Evolutionary conservation across 2,888 invertebrate species (phyloP), one percentile per base, ranked within the genome.

Genomic region (Agriopis leucophaearia): DNA sequence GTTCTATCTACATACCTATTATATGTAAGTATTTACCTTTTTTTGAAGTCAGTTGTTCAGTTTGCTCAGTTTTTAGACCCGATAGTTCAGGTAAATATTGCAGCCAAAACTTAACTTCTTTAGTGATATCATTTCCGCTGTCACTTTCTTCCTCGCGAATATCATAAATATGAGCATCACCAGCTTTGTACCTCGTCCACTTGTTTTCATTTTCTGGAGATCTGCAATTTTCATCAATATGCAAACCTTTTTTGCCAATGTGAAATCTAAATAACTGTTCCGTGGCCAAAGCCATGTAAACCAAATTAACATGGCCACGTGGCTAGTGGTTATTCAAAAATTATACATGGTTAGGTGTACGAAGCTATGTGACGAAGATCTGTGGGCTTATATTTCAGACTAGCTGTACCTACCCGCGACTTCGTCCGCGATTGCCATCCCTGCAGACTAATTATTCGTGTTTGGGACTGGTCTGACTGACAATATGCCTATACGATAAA

Each of bases 131-230:
- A n/a, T 52, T 64, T 40, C 56, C 51, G 50, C 76, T 76, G 16
- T 71, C 69, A 42, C 64, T 72, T 35, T 65, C 71, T 36, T 69
- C 72, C 50, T 81, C 80, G 15, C 85, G 86, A 59, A 95, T 88
- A 72, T 94, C 88, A 79, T 94, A 92, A 55, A 95, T 88, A 71
- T 94, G 89, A 48, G 90, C 89, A 73, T 95, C 94, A 7, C 90
- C 89, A 13, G 88, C 80, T 73, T 90, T 94, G 79, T 96, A 96
- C 18, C 94, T 94, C 71, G 91, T 88, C 96, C 97, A 97, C 12
- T 89, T 87, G 55, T 94, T 93, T 69, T 92, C 91, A 45, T 89
- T 87, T 13, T 94, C 95, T 16, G 96, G 96, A 77, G 95, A 95
- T 16, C 95, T 95, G 64, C 74, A 81, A 74, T 54, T 61, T 44